These are phyloP conservation scores for Rotaria sp. DNA, from an alignment of 2,888 invertebrate genomes.

Conservation along the genomic window DNA sequence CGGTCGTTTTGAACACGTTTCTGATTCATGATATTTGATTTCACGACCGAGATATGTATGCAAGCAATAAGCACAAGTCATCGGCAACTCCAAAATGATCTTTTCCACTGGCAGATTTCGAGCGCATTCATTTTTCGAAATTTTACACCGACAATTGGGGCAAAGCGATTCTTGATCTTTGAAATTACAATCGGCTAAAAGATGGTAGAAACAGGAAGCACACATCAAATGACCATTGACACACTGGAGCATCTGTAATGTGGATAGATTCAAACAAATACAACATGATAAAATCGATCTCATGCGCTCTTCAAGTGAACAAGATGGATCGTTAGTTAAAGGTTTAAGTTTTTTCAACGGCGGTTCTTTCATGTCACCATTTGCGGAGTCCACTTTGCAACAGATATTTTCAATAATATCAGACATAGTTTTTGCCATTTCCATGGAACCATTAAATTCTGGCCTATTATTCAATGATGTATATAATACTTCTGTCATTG, in stretches of 20 bases:
- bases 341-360: not conserved
- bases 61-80: conserved; percentile 79
- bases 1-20: conserved; percentile 73
- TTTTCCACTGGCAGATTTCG: conserved; percentile 90
- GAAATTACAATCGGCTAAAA: conserved; percentile 83
- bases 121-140: conserved; percentile 75
- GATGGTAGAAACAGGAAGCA: conserved; percentile 86
- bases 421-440: too few species aligned
- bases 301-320: conserved; percentile 71
- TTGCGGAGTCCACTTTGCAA: too few species aligned
- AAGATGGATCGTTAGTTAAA: not conserved
- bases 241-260: conserved; percentile 86
- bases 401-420: too few species aligned
- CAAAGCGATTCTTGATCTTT: conserved; percentile 79
- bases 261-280: conserved; percentile 87
- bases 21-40: conserved; percentile 74
- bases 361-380: not conserved
- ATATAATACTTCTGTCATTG: too few species aligned
- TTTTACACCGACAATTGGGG: conserved; percentile 87
- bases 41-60: conserved; percentile 77
- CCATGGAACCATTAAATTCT: too few species aligned
- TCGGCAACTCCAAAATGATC: conserved; percentile 83
- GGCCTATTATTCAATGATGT: too few species aligned
- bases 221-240: conserved; percentile 94
- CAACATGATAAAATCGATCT: conserved; percentile 90